Percentiles rank a stretch among this genome's conserved stretches.
These are phyloP conservation scores for Torymus auratus DNA, from an alignment of 2,888 invertebrate species.

Conservation along the genomic window DNA sequence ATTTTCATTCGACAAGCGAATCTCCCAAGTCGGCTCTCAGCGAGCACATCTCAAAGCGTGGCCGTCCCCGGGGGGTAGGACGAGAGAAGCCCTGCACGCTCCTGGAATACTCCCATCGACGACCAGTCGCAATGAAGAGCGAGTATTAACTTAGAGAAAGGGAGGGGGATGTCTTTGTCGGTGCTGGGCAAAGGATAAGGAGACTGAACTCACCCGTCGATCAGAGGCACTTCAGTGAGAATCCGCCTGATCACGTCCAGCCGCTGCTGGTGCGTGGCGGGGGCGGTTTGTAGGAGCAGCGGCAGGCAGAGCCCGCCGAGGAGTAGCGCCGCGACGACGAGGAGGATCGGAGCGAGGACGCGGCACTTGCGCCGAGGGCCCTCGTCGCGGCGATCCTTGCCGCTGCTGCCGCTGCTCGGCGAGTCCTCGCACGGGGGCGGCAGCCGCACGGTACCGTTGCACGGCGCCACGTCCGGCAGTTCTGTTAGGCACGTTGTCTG, in stretches of 20 bases:
- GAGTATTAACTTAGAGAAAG: too few relatives aligned
- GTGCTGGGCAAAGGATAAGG: too few relatives aligned
- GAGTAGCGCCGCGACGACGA: constrained; percentile 72
- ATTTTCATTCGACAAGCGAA: background rate
- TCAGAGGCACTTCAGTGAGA: constrained; percentile 83
- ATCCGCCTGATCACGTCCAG: constrained; percentile 82
- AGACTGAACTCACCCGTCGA: constrained; percentile 82
- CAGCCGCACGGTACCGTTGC: constrained; percentile 59
- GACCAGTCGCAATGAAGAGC: too few relatives aligned
- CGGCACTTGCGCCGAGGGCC: constrained; percentile 71
- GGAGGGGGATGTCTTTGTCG: too few relatives aligned
- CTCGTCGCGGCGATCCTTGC: constrained; percentile 72
- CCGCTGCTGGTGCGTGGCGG: constrained; percentile 80
- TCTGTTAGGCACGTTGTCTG: constrained; percentile 78
- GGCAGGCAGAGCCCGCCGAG: constrained; percentile 76
- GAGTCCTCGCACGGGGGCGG: constrained; percentile 72
- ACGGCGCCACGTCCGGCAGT: constrained; percentile 77
- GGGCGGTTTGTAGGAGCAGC: constrained; percentile 73
- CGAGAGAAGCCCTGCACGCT: too few relatives aligned
- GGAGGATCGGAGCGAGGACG: constrained; percentile 72
- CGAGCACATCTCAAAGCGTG: background rate
- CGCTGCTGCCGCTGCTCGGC: constrained; percentile 74
- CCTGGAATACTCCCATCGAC: too few relatives aligned
- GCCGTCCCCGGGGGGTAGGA: too few relatives aligned
- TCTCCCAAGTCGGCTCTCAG: background rate